phyloP scores from a whole-genome alignment of 1,140 invertebrate species.

The Belonocnema kinseyi region DNA sequence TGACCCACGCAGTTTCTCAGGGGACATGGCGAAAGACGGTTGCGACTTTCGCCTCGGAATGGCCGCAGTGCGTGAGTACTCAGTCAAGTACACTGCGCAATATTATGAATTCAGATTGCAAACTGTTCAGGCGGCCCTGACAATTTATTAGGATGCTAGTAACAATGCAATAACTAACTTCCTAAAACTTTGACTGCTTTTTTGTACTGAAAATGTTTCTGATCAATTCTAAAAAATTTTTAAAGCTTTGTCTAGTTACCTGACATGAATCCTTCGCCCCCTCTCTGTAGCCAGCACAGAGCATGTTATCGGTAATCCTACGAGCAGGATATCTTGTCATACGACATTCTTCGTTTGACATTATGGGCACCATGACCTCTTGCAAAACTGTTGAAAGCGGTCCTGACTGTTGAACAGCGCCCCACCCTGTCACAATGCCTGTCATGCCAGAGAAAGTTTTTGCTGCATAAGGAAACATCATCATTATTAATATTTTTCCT shows the following conservation, averaged over 20 bases:
- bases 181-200: neutral
- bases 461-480: conserved; percentile 49
- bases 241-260: conserved; percentile 60
- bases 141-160: too few species aligned
- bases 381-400: conserved; percentile 76
- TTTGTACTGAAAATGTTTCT: neutral
- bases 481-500: conserved; percentile 30
- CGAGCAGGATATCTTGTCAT: conserved; percentile 80
- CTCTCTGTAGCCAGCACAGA: conserved; percentile 87
- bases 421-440: conserved; percentile 83
- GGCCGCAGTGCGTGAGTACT: too few species aligned
- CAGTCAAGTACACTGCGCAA: too few species aligned
- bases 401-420: conserved; percentile 77
- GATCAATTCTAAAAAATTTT: neutral
- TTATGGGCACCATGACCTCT: conserved; percentile 83
- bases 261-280: conserved; percentile 87
- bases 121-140: too few species aligned
- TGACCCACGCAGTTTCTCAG: too few species aligned
- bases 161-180: too few species aligned
- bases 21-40: too few species aligned
- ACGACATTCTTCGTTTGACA: conserved; percentile 83
- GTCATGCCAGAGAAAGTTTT: conserved; percentile 71
- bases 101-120: too few species aligned
- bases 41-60: too few species aligned
- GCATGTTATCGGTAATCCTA: conserved; percentile 89